Percentiles rank a stretch among this genome's conserved stretches.
Conservation (phyloP, 1,140 invertebrate species). For the Parasteatoda tepidariorum region DNA sequence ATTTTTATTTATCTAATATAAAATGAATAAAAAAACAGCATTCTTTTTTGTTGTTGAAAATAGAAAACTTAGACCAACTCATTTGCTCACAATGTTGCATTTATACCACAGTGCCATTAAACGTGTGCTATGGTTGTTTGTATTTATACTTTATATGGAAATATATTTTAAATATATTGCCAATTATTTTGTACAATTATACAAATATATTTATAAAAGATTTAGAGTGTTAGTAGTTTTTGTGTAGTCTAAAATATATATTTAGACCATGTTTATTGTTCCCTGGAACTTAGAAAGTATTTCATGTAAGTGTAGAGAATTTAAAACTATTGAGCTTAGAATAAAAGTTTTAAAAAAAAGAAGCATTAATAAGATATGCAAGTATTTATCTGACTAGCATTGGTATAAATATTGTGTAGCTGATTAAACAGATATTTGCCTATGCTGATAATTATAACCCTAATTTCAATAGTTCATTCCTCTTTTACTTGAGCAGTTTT, state of each 20-base stretch:
- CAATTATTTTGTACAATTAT: background rate
- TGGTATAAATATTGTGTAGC: background rate
- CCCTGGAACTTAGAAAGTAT: background rate
- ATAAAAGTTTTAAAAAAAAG: background rate
- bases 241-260: background rate
- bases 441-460: no score
- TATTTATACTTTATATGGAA: background rate
- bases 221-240: background rate
- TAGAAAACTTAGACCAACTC: background rate
- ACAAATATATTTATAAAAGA: background rate
- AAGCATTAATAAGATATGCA: background rate
- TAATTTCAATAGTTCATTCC: no score
- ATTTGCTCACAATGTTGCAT: conserved; percentile 11
- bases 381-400: background rate
- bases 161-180: background rate
- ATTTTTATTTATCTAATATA: background rate
- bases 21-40: background rate
- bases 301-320: background rate
- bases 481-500: no score
- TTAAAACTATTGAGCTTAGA: background rate
- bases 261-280: background rate
- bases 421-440: no score
- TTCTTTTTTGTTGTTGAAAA: background rate
- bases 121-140: conserved; percentile 7
- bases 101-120: conserved; percentile 41